Base-by-base conservation (phyloP, 2,888 invertebrate genomes). In the Scotopteryx bipunctaria region DNA sequence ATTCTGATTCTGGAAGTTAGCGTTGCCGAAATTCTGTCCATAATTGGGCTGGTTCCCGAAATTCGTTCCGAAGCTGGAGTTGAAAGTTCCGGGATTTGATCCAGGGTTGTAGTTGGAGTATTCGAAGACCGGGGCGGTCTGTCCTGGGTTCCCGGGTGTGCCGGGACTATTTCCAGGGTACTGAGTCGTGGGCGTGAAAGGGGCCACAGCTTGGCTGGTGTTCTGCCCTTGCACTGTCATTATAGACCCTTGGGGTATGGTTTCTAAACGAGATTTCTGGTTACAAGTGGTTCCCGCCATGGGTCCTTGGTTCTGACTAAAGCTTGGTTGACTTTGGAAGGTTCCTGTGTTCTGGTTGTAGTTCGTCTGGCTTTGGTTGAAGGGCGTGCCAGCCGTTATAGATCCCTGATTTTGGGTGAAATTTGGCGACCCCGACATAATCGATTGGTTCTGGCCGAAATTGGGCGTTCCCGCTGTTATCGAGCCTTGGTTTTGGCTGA, bases 171-270 rank as follows among this genome's bases (percentile, higher is more conserved):
- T 63, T 5, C 76, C 76, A 0, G 72, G 56, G 52, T 63, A 67
- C 8, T 61, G 70, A 2, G 54, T 55, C 1, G 50, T 27, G 0
- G 69, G 73, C 0, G 70, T 69, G 31, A 57, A 72, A 0, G 73
- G 70, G 1, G 67, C 59, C 1, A 51, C 59, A 0, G 64, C 67
- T 43, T 67, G 68, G 0, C 54, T 60, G 2, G 15, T 35, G 1
- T 3, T 23, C 1, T 67, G 59, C 0, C 82, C 83, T 49, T 76
- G 74, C 0, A 60, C 67, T 0, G 72, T 73, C 70, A 84, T 83
- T 15, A 86, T 70, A 9, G 72, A 78, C 1, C 87, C 86, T 54
- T 88, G 87, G 0, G 86, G 84, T 59, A 89, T 87, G 0, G 88
- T 86, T 63, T 86, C 85, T 11, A 87, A 54, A 1, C 73, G 69